Evolutionary conservation across 2,113 vertebrate species (phyloP).

Genomic region (Caloenas nicobarica): DNA sequence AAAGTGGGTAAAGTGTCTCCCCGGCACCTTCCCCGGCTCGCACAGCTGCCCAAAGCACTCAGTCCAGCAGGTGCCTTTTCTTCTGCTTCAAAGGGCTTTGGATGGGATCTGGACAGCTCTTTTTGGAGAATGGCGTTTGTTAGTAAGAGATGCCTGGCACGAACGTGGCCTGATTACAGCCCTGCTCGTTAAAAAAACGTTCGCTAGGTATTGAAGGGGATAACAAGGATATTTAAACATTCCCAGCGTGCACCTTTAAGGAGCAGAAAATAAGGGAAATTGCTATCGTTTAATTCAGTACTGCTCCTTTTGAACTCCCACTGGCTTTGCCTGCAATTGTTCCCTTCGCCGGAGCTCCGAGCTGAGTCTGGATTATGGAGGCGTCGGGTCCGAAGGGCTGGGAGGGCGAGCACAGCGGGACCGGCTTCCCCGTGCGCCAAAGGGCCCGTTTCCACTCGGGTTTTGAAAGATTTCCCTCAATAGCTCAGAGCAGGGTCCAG

Average conservation of each 20-base stretch:
- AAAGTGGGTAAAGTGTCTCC: neutral
- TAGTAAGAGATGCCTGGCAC: constrained; percentile 22
- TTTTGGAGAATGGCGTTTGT: neutral
- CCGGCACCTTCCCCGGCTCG: neutral
- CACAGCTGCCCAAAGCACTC: neutral
- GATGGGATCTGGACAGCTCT: neutral
- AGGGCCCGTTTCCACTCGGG: neutral
- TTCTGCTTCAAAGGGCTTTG: neutral
- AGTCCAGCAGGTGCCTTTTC: constrained; percentile 8
- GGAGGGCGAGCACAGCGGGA: neutral
- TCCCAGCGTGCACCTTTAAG: constrained; percentile 62
- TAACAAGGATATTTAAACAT: constrained; percentile 56
- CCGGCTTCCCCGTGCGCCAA: neutral
- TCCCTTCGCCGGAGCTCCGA: neutral
- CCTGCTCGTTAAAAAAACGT: constrained; percentile 39
- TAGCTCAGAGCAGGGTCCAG: neutral
- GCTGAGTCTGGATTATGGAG: neutral
- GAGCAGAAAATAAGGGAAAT: constrained; percentile 19
- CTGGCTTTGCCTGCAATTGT: constrained; percentile 1
- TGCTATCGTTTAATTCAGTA: neutral
- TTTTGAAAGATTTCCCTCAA: neutral
- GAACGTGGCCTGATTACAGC: constrained; percentile 2
- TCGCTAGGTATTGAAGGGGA: constrained; percentile 39
- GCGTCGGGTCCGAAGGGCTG: neutral
- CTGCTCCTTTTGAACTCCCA: constrained; percentile 54